phyloP scores from a whole-genome alignment of 2,113 vertebrate species.

The Alethe castanea region DNA sequence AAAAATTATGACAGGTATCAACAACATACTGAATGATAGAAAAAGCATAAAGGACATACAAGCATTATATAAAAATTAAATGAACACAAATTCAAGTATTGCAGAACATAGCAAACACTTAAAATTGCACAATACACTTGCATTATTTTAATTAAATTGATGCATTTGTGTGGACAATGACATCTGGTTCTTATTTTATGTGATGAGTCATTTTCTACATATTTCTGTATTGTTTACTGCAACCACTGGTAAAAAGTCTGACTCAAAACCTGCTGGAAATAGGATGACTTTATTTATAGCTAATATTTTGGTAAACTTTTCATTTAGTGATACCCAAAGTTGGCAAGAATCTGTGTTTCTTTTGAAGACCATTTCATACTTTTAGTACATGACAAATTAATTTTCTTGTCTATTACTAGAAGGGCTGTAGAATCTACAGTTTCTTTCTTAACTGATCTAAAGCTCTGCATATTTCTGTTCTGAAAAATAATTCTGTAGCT shows the following conservation, averaged over 20 bases:
- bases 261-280: background rate
- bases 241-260: background rate
- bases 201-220: background rate
- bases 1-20: background rate
- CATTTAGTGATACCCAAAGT: background rate
- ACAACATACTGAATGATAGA: background rate
- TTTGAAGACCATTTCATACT: background rate
- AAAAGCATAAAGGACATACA: background rate
- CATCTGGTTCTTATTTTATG: background rate
- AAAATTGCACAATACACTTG: background rate
- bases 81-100: background rate
- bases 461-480: background rate
- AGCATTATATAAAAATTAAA: background rate
- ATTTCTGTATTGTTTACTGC: background rate
- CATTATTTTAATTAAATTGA: background rate
- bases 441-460: background rate
- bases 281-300: background rate
- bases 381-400: background rate
- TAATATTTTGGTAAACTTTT: background rate
- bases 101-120: background rate
- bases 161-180: background rate
- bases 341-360: background rate
- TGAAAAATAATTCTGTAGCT: background rate
- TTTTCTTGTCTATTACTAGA: background rate
- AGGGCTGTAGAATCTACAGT: background rate